Percentiles rank a stretch among this genome's conserved stretches.
phyloP scores from a whole-genome alignment of 2,113 vertebrate species.

The Collichthys lucidus region DNA sequence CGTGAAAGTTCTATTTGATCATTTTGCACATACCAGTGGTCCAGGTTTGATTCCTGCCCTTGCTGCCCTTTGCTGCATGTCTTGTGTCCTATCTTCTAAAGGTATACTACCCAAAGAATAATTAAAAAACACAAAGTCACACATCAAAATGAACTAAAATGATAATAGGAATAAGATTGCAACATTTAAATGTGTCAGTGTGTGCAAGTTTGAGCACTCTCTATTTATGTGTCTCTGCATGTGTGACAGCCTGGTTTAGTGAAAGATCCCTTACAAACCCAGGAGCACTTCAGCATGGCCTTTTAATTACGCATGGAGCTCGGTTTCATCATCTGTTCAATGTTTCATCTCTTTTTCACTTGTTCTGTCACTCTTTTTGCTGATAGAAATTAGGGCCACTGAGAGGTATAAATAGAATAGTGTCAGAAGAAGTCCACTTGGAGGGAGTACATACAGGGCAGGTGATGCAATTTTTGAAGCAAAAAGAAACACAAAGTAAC shows the following conservation, averaged over 20 bases:
- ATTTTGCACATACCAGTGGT: too few species aligned
- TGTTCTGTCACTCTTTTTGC: conserved; percentile 12
- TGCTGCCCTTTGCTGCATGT: too few species aligned
- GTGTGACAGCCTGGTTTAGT: conserved; percentile 12
- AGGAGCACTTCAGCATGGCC: conserved; percentile 24
- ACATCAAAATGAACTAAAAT: background rate
- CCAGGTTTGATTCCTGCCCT: too few species aligned
- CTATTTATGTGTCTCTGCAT: conserved; percentile 8
- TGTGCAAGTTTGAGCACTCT: background rate
- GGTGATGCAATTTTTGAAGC: background rate
- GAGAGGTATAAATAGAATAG: conserved; percentile 7
- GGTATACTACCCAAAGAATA: too few species aligned
- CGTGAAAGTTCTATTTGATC: background rate
- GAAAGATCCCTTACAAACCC: conserved; percentile 31
- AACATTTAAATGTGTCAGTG: background rate
- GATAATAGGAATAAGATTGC: background rate
- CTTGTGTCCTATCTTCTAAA: too few species aligned
- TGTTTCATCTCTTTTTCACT: conserved; percentile 57
- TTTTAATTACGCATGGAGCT: conserved; percentile 55
- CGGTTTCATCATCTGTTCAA: conserved; percentile 64
- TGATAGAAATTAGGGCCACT: conserved; percentile 3
- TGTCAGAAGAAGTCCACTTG: background rate
- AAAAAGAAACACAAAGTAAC: background rate
- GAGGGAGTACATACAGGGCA: background rate
- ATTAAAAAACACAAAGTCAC: background rate